phyloP scores from a whole-genome alignment of 2,888 invertebrate species.

The Patella depressa region DNA sequence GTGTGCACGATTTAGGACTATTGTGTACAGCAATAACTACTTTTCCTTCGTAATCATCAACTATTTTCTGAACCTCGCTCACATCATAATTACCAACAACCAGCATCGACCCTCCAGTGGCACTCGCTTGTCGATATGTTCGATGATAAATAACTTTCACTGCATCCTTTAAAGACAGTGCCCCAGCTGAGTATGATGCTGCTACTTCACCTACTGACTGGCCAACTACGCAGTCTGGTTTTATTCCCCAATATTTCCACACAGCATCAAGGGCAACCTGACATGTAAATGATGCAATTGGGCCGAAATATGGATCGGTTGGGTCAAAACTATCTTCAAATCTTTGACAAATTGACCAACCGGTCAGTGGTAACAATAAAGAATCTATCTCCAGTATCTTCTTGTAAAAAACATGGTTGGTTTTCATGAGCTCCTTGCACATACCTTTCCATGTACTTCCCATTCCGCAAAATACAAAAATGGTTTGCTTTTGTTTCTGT shows the following conservation, averaged over 20 bases:
- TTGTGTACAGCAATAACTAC: conserved; percentile 41
- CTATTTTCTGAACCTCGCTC: conserved; percentile 29
- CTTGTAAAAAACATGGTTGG: conserved; percentile 30
- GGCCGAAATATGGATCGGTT: conserved; percentile 39
- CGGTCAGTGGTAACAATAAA: conserved; percentile 19
- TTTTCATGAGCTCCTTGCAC: conserved; percentile 39
- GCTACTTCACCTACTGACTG: conserved; percentile 55
- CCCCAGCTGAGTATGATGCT: conserved; percentile 44
- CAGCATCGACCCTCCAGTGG: conserved; percentile 43
- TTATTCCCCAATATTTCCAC: conserved; percentile 44
- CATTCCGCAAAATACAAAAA: conserved; percentile 52
- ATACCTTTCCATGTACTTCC: conserved; percentile 50
- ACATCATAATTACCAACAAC: conserved; percentile 37
- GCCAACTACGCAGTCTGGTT: conserved; percentile 44
- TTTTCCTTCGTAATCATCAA: conserved; percentile 19
- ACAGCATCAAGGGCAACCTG: conserved; percentile 43
- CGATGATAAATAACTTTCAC: conserved; percentile 48
- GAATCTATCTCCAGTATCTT: conserved; percentile 35
- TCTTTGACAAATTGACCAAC: conserved; percentile 31
- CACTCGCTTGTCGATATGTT: conserved; percentile 30
- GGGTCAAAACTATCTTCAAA: conserved; percentile 32
- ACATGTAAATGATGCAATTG: conserved; percentile 47
- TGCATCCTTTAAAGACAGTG: conserved; percentile 38
- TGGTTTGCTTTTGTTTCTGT: conserved; percentile 18
- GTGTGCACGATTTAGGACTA: conserved; percentile 40